Conservation (phyloP, 2,797 vertebrate genomes). For the Sebastolobus altivelis region DNA sequence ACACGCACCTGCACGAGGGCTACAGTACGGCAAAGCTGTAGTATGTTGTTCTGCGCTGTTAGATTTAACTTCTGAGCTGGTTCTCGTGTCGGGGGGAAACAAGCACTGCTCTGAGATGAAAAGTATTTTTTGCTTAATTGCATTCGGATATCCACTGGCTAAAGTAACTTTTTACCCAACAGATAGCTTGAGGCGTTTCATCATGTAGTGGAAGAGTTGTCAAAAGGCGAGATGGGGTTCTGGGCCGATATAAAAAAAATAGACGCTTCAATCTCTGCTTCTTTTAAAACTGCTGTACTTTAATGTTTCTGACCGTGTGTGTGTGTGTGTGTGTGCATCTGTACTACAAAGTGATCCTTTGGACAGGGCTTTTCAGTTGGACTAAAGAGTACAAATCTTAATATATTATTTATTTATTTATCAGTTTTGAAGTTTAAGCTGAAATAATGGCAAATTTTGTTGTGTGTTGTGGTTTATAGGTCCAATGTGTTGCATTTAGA, state of each 20-base stretch:
- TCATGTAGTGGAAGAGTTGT: conserved; percentile 17
- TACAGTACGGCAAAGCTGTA: neutral
- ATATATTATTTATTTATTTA: neutral
- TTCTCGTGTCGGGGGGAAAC: conserved; percentile 3
- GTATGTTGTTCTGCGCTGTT: conserved; percentile 8
- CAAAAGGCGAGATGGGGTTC: neutral
- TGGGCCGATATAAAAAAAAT: neutral
- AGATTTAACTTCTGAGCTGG: conserved; percentile 27
- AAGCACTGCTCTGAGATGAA: conserved; percentile 18
- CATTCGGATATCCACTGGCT: conserved; percentile 30
- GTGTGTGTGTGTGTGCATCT: conserved; percentile 1
- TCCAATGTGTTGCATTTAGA: too few relatives aligned
- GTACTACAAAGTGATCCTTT: conserved; percentile 17
- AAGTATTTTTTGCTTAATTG: conserved; percentile 55
- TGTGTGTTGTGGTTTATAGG: neutral
- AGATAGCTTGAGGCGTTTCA: conserved; percentile 53
- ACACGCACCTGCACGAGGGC: conserved; percentile 14
- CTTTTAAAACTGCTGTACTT: conserved; percentile 13
- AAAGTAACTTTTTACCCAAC: conserved; percentile 37
- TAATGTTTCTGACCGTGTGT: neutral
- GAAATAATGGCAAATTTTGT: neutral
- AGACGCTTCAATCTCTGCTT: conserved; percentile 1
- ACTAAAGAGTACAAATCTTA: neutral
- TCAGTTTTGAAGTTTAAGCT: neutral
- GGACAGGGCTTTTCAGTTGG: neutral